These are phyloP conservation scores for Hylaeus anthracinus DNA, from an alignment of 1,140 invertebrate genomes.

Conservation along the genomic window DNA sequence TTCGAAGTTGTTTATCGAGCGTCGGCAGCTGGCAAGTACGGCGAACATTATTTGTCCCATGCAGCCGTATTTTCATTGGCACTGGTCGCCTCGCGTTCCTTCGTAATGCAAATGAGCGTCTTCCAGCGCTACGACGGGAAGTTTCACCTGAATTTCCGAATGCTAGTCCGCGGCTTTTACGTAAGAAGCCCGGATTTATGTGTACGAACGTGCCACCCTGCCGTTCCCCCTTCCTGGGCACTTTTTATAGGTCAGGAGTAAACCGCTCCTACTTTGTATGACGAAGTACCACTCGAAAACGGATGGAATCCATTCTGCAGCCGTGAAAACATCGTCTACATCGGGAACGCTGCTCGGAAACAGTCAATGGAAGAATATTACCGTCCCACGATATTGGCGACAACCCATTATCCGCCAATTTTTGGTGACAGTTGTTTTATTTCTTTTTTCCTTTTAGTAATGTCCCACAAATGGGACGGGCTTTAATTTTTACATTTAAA, in stretches of 20 bases:
- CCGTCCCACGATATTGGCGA: too few relatives aligned
- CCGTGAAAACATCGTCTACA: neutral
- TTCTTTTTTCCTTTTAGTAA: too few relatives aligned
- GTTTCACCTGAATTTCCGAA: constrained; percentile 10
- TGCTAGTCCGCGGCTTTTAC: neutral
- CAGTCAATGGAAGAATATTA: neutral
- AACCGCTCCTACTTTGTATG: constrained; percentile 8
- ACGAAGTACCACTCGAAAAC: neutral
- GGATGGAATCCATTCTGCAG: constrained; percentile 10
- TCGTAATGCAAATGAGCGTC: constrained; percentile 16
- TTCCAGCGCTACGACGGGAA: neutral
- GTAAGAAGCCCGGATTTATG: constrained; percentile 7
- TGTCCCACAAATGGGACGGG: too few relatives aligned
- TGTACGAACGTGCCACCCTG: neutral
- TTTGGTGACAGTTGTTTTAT: too few relatives aligned
- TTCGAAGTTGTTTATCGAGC: constrained; percentile 18
- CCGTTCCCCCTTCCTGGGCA: neutral
- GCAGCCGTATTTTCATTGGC: neutral
- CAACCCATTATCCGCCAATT: too few relatives aligned
- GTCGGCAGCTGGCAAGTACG: neutral
- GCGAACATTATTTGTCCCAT: too few relatives aligned
- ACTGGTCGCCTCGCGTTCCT: neutral
- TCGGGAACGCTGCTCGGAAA: neutral
- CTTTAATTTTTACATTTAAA: too few relatives aligned
- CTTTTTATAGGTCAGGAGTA: constrained; percentile 27